Base-by-base conservation (phyloP, 2,113 vertebrate species). In the Dasyornis broadbenti region DNA sequence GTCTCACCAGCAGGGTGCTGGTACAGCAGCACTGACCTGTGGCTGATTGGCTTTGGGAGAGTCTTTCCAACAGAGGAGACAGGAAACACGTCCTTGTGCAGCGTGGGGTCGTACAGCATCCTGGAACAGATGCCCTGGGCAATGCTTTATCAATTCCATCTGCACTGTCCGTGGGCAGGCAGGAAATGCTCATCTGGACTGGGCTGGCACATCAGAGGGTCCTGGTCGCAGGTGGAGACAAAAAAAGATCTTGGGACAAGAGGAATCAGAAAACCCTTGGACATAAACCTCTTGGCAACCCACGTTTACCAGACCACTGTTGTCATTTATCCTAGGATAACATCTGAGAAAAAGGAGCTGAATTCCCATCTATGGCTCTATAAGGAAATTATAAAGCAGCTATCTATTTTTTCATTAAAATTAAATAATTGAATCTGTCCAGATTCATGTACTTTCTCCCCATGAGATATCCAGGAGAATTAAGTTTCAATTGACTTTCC, bases 401-500 rank as follows among this genome's bases (percentile, higher is more conserved):
- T 94, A 94, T 92, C 95, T 92, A 71, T 94, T 96, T 95, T 94
- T 96, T 96, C 91, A 96, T 96, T 95, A 95, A 89, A 96, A 95
- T 95, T 83, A 97, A 96, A 95, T 92, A 96, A 96, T 89, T 86
- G 91, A 92, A 96, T 89, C 90, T 92, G 76, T 95, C 90, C 73
- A 8, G 85, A 92, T 94, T 91, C 92, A 59, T 96, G 91, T 92
- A 91, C 76, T 95, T 95, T 94, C 28, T 13, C 60, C 95, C 79
- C 91, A 76, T 59, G 95, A 96, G 97, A 76, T 91, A 96, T 87
- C 64, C 88, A 84, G 54, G 45, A 96, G 94, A 97, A 97, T 96
- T 96, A 96, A 92, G 90, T 95, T 97, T 96, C 96, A 95, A 97
- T 97, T 97, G 96, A 97, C 96, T 96, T 96, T 70, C 88, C 60